Evolutionary conservation across 1,140 invertebrate species (phyloP), one percentile per base, ranked within the genome.

Genomic region (Drosophila melanogaster): DNA sequence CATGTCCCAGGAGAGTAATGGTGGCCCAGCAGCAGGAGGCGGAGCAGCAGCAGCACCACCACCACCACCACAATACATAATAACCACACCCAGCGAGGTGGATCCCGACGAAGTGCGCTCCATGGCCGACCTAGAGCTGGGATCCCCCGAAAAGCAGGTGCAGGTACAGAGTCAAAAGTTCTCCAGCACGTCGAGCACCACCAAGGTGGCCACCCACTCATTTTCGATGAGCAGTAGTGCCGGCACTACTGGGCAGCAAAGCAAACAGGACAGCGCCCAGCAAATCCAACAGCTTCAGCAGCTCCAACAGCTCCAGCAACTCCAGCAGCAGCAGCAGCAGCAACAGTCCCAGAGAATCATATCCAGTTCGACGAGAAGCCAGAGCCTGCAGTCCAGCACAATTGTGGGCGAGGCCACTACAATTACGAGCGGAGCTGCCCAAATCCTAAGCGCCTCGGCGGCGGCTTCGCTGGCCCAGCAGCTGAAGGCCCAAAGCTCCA

Each of bases 1-100:
- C 70, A 77, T 77, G 74, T 77, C 74, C 40, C 49, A 44, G 40
- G 73, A 76, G 17, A 67, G 54, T 38, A 74, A 73, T 49, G 37
- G 47, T 22, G 59, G 57, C 60, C 67, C 60, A 8, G 67, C 35
- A n/a, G 55, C 22, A 15, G 40, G n/a, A 44, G 17, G 24, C 17
- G 61, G 33, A 33, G 43, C 55, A 49, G 46, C 46, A 47, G 62
- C 73, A 14, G 81, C 91, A 22, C 91, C 91, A 5, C 91, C 46
- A 47, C 59, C 73, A 14, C 84, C 91, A 22, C 91, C 91, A 5
- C 91, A 92, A 50, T 92, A 92, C 30, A 92, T 92, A 11, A 90
- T 92, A 50, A 92, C 91, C 26, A 91, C 90, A 1, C 90, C 91
- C 14, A 91, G 91, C 66, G 91, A 92, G 40, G 90, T 83, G 43